Percentiles rank a stretch among this genome's conserved stretches.
These are phyloP conservation scores for Formica aserva DNA, from an alignment of 2,888 invertebrate species.

Conservation along the genomic window DNA sequence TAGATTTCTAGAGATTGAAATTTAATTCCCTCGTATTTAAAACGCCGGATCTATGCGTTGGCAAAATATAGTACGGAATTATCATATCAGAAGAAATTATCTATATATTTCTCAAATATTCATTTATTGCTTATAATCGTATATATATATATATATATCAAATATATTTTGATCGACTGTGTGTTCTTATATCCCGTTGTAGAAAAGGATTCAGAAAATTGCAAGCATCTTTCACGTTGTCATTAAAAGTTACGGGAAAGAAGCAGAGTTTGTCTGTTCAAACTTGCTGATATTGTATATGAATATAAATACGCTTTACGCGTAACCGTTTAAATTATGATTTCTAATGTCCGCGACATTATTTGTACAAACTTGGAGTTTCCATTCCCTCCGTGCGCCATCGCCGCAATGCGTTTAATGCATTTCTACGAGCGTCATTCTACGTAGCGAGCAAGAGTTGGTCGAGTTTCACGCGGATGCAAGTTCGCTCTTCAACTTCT, in stretches of 20 bases:
- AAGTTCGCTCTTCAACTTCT: constrained; percentile 54
- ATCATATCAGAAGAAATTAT: not conserved
- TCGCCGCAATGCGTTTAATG: constrained; percentile 43
- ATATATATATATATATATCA: not conserved
- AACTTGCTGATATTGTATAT: constrained; percentile 49
- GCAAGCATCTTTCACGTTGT: not conserved
- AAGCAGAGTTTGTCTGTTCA: not conserved
- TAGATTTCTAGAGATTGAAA: constrained; percentile 17
- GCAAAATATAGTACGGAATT: not conserved
- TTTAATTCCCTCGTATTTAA: constrained; percentile 2
- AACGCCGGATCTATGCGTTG: not conserved
- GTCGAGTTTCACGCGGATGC: constrained; percentile 57
- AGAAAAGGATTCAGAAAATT: not conserved
- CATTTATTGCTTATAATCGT: not conserved
- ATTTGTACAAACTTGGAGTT: constrained; percentile 14
- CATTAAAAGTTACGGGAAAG: not conserved
- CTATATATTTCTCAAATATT: not conserved
- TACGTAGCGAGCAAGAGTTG: constrained; percentile 56
- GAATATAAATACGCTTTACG: constrained; percentile 28
- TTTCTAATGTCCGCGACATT: constrained; percentile 33
- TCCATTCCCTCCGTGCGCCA: not conserved
- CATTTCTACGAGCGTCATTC: constrained; percentile 52
- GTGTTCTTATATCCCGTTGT: not conserved
- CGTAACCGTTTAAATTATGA: constrained; percentile 22
- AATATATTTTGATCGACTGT: not conserved